These are phyloP conservation scores for Chiloscyllium plagiosum DNA, from an alignment of 2,113 vertebrate species.

Conservation along the genomic window DNA sequence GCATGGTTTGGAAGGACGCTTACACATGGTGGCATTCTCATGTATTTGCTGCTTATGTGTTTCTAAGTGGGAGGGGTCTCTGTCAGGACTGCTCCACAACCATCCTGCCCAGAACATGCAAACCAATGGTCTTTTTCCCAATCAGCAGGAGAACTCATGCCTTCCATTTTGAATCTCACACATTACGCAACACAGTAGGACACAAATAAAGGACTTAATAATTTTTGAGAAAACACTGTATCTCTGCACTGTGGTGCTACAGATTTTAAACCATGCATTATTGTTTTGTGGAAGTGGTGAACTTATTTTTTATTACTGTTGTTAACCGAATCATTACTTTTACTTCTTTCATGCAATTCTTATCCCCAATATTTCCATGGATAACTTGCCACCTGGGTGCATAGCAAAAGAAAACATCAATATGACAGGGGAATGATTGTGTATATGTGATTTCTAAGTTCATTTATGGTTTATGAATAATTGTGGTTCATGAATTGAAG, in stretches of 20 bases:
- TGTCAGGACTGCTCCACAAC: neutral
- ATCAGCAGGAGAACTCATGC: neutral
- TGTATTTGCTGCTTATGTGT: no score
- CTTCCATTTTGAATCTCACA: neutral
- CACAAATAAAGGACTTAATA: neutral
- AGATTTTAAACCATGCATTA: no score
- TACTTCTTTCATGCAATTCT: neutral
- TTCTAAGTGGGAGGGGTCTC: neutral
- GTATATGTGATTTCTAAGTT: no score
- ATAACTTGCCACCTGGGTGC: neutral
- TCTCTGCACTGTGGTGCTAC: neutral
- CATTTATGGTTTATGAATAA: neutral
- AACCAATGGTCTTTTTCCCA: neutral
- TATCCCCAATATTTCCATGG: neutral
- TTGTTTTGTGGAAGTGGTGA: neutral
- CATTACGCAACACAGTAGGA: neutral
- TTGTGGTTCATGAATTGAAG: neutral
- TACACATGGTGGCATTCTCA: no score
- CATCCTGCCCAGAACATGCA: neutral
- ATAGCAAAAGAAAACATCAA: neutral
- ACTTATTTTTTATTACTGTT: neutral
- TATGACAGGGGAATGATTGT: no score
- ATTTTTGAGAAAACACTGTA: neutral
- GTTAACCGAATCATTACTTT: neutral
- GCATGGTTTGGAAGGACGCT: no score